Evolutionary conservation across 2,888 invertebrate species (phyloP).

Genomic region (Luperina nickerlii): DNA sequence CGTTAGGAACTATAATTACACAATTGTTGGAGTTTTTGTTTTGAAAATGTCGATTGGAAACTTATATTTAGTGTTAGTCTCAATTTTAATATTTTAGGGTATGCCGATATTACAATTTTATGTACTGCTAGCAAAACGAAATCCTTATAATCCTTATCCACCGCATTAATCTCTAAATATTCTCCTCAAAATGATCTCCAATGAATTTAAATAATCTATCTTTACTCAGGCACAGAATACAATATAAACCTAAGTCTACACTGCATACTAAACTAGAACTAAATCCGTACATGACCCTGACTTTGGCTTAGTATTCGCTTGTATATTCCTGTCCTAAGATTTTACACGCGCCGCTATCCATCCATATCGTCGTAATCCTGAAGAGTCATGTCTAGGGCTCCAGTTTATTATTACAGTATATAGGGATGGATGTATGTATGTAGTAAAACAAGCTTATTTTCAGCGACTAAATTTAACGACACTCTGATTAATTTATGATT

Average conservation of each 20-base stretch:
- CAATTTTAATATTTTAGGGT: no score
- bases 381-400: conserved; percentile 9
- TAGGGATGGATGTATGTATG: neutral
- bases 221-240: neutral
- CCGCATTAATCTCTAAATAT: conserved; percentile 11
- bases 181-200: neutral
- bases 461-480: neutral
- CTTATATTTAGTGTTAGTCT: no score
- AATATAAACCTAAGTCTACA: conserved; percentile 22
- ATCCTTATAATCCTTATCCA: neutral
- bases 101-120: no score
- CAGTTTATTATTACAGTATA: conserved; percentile 19
- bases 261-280: conserved; percentile 35
- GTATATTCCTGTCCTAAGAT: conserved; percentile 31
- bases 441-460: neutral
- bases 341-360: conserved; percentile 1
- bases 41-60: no score
- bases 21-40: no score
- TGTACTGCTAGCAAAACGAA: neutral
- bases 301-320: conserved; percentile 1
- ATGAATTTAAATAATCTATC: neutral
- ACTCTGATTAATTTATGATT: neutral
- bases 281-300: conserved; percentile 36
- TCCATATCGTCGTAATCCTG: conserved; percentile 25
- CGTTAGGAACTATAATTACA: no score